phyloP scores from a whole-genome alignment of 1,140 invertebrate genomes.

The Forficula auricularia region DNA sequence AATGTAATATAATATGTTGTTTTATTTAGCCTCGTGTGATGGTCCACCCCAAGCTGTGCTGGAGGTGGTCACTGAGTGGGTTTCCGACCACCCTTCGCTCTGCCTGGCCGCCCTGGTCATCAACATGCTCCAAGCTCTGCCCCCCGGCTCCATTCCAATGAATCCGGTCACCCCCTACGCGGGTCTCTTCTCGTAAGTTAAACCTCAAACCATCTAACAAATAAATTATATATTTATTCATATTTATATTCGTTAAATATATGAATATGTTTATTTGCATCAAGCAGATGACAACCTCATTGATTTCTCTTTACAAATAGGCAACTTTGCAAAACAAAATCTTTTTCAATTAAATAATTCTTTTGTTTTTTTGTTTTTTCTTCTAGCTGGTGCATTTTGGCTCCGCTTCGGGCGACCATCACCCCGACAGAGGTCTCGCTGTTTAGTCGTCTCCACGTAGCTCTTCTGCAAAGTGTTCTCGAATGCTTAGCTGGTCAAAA shows the following conservation, averaged over 20 bases:
- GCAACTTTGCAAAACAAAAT: too few species aligned
- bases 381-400: constrained; percentile 41
- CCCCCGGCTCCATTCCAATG: constrained; percentile 62
- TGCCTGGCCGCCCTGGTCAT: constrained; percentile 50
- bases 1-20: too few species aligned
- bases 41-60: constrained; percentile 36
- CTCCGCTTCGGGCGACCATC: constrained; percentile 33
- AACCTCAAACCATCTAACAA: neutral
- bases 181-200: constrained; percentile 37
- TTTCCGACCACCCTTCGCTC: constrained; percentile 43
- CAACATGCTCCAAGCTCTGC: constrained; percentile 38
- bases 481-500: constrained; percentile 29
- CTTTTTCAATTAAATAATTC: too few species aligned
- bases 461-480: constrained; percentile 38
- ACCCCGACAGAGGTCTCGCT: constrained; percentile 12
- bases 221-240: too few species aligned
- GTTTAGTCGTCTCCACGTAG: constrained; percentile 44
- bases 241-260: too few species aligned
- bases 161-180: constrained; percentile 61
- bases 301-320: too few species aligned
- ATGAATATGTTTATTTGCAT: too few species aligned
- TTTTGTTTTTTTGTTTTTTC: too few species aligned
- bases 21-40: too few species aligned
- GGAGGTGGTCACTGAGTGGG: constrained; percentile 45
- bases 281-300: too few species aligned